A percentile compares a stretch with the other conserved stretches of the same genome.
phyloP scores from a whole-genome alignment of 2,113 vertebrate genomes.

The Lampris megalopsis region DNA sequence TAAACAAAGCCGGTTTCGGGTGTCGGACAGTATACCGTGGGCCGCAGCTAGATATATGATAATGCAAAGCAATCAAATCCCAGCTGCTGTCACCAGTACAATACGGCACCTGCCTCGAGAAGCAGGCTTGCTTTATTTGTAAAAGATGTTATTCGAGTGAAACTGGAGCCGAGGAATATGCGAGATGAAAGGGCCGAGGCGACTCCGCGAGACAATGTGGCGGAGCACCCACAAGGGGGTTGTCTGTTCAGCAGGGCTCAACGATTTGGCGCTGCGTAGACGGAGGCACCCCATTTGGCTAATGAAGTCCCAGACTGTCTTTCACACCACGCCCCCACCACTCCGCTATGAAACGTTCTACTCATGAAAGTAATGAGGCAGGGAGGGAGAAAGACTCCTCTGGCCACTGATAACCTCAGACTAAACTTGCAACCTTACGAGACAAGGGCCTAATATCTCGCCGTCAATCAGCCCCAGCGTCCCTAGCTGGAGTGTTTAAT shows the following conservation, averaged over 20 bases:
- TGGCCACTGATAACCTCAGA: constrained; percentile 86
- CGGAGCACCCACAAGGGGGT: constrained; percentile 64
- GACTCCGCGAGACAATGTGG: constrained; percentile 56
- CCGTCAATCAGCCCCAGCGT: constrained; percentile 84
- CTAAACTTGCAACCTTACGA: constrained; percentile 85
- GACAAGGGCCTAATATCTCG: constrained; percentile 85
- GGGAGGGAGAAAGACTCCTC: constrained; percentile 80
- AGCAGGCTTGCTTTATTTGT: constrained; percentile 11
- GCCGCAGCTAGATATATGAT: not conserved
- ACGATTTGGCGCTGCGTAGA: constrained; percentile 73
- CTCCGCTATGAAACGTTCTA: constrained; percentile 82
- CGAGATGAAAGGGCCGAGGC: constrained; percentile 50
- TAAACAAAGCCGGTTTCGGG: no score
- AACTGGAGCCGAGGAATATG: constrained; percentile 38
- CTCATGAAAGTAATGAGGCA: constrained; percentile 86
- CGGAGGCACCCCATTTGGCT: constrained; percentile 81
- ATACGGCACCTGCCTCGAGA: no score
- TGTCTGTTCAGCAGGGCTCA: constrained; percentile 77
- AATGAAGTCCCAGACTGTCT: constrained; percentile 84
- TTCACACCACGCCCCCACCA: constrained; percentile 80
- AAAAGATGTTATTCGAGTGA: constrained; percentile 42
- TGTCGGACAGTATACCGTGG: not conserved
- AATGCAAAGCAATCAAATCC: no score
- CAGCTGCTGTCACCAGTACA: no score
- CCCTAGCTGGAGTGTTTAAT: constrained; percentile 86